Base-by-base conservation (phyloP, 2,113 vertebrate genomes). In the Ailurus styani region DNA sequence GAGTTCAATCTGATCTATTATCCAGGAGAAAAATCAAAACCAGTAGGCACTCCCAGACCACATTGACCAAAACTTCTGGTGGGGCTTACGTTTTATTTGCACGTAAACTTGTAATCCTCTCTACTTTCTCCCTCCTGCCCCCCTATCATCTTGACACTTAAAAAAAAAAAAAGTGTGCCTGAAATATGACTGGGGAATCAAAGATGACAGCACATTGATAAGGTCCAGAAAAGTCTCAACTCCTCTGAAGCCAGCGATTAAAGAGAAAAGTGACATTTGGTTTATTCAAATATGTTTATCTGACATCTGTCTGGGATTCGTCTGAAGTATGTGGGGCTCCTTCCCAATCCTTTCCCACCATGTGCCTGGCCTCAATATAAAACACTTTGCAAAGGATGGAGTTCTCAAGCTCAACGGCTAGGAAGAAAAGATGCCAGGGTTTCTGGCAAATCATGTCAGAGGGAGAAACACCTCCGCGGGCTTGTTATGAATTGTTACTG, bases 221-320 rank as follows among this genome's bases (percentile, higher is more conserved):
- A 95, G 70, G 88, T 66, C 92, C 92, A 79, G 82, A 82, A 78
- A 73, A 55, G 54, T 18, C 78, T 79, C 52, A 54, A 88, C 64
- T 34, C 57, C 81, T 90, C 85, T n/a, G 17, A 82, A 94, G 47
- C 20, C 66, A 79, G 93, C 18, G 42, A 88, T 89, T 78, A 93
- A 55, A 89, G 85, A 96, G 83, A 20, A 70, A 90, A 70, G 64
- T 88, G 87, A 82, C 25, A 4, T 45, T 81, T 5, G 0, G 42
- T 89, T 91, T 92, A 96, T 57, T 79, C 95, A 84, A 73, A 72
- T 72, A 60, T 72, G 72, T 93, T 91, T 79, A 64, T 75, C 96
- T 75, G 95, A 77, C 93, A 47, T 79, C 84, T 73, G 78, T 62
- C 95, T 95, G 64, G 34, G 42, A 82, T 70, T 91, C 37, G 0